Base-by-base conservation (phyloP, 2,113 vertebrate genomes). In the Terrapene triunguis region DNA sequence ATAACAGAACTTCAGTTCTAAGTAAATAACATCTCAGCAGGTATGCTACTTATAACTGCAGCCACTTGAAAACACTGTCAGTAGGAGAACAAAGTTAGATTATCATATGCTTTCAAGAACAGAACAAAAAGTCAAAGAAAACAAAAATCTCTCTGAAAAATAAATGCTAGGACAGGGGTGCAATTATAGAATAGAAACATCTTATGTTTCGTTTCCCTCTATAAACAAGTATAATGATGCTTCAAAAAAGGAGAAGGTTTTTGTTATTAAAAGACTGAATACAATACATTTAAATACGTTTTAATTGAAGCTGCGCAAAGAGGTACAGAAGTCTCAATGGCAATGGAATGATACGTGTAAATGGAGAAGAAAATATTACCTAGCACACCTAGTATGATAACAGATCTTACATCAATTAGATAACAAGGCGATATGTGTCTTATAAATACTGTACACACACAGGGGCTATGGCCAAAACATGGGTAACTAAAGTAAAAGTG, bases 1-100 rank as follows among this genome's bases (percentile, higher is more conserved):
- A 76, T 80, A 90, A 80, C 47, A 79, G 42, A 93, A 88, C 24
- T 93, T 86, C 80, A 74, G 85, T 57, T 87, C 86, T 62, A 83
- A 96, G 89, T 93, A 96, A 96, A 95, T 89, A 81, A 2, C 85
- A 59, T 96, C 97, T 97, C 91, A 95, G 89, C 89, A 97, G 95
- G 96, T 87, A 80, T 94, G 65, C 87, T 94, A 74, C 94, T 97
- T 95, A 74, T 8, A 94, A 89, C 16, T 88, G 82, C 55, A 96
- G 80, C 88, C 88, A 89, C 81, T 92, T 96, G 93, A 96, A 97
- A 96, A 89, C 47, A 90, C 91, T 48, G 93, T 62, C 92, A 96
- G 69, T 94, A 92, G 95, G 95, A 89, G 91, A 88, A 57, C 62
- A 84, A 92, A 93, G 86, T 83, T 81, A 96, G 93, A 96, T 94